Conservation (phyloP, 2,113 vertebrate genomes). For the Macquaria ambigua region DNA sequence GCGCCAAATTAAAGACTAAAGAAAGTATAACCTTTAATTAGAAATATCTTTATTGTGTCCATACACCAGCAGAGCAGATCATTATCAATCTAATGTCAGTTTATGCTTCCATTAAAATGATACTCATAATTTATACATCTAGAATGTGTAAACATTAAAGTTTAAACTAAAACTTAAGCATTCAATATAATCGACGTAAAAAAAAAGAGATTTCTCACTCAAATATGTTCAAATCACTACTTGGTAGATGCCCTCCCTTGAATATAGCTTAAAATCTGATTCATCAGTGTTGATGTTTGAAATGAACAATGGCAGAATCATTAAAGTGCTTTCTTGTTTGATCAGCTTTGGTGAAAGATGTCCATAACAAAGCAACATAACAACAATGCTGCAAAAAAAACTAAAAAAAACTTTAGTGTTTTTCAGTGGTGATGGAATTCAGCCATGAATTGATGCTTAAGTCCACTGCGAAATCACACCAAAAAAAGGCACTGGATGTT, state of each 20-base stretch:
- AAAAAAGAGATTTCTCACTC: neutral
- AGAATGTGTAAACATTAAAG: slow-evolving; percentile 51
- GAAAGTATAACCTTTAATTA: neutral
- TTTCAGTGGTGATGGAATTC: slow-evolving; percentile 7
- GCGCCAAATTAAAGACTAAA: slow-evolving; percentile 7
- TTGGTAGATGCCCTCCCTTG: slow-evolving; percentile 2
- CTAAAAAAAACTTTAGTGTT: neutral
- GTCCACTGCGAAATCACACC: neutral
- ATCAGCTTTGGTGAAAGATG: slow-evolving; percentile 57
- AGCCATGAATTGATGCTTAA: slow-evolving; percentile 11
- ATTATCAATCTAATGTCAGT: slow-evolving; percentile 2
- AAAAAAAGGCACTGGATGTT: slow-evolving; percentile 48
- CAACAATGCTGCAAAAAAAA: neutral
- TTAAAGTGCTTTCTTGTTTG: slow-evolving; percentile 77
- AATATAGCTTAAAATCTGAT: slow-evolving; percentile 36
- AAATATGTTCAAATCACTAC: slow-evolving; percentile 5
- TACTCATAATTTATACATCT: slow-evolving; percentile 34
- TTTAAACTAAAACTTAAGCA: slow-evolving; percentile 4
- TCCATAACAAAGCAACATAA: slow-evolving; percentile 10
- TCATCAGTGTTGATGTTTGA: slow-evolving; percentile 23
- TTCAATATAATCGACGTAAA: slow-evolving; percentile 19
- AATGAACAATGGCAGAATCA: slow-evolving; percentile 36
- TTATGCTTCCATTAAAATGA: slow-evolving; percentile 24
- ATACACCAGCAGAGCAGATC: slow-evolving; percentile 11
- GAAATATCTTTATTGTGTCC: slow-evolving; percentile 70